Percentiles rank a stretch among this genome's conserved stretches.
phyloP scores from a whole-genome alignment of 2,113 vertebrate species.

The Macquaria australasica region DNA sequence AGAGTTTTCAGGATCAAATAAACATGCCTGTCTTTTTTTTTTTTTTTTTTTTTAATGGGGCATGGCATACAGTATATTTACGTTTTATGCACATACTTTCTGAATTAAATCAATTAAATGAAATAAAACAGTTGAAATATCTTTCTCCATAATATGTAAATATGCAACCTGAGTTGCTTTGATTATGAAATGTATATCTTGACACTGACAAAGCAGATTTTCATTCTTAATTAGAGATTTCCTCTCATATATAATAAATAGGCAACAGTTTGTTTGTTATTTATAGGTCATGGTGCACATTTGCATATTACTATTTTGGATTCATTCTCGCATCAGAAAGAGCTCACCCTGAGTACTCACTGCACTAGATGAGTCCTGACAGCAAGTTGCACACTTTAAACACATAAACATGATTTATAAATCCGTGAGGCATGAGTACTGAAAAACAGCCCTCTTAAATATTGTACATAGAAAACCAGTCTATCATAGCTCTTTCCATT shows the following conservation, averaged over 20 bases:
- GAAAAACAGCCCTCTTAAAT: conserved; percentile 63
- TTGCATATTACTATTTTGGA: conserved; percentile 63
- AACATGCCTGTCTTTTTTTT: background rate
- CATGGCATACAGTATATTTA: background rate
- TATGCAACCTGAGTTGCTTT: background rate
- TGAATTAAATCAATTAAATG: background rate
- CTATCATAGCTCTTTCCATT: conserved; percentile 79
- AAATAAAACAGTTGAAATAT: background rate
- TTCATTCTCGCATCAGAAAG: conserved; percentile 29
- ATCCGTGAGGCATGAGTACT: conserved; percentile 41
- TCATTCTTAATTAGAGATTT: background rate
- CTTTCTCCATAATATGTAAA: background rate
- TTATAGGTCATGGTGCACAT: conserved; percentile 44
- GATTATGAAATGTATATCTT: background rate
- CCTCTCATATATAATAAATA: background rate
- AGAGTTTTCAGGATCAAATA: conserved; percentile 26
- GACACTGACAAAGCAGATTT: background rate
- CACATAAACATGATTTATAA: conserved; percentile 51
- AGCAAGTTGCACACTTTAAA: conserved; percentile 47
- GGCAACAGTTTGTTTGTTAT: conserved; percentile 23
- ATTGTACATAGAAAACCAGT: conserved; percentile 68
- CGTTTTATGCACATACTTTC: background rate
- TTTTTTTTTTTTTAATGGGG: background rate
- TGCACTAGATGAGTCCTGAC: conserved; percentile 21
- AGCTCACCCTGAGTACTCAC: conserved; percentile 19